Evolutionary conservation across 2,113 vertebrate genomes (phyloP).

Genomic region (Micronisus gabar): DNA sequence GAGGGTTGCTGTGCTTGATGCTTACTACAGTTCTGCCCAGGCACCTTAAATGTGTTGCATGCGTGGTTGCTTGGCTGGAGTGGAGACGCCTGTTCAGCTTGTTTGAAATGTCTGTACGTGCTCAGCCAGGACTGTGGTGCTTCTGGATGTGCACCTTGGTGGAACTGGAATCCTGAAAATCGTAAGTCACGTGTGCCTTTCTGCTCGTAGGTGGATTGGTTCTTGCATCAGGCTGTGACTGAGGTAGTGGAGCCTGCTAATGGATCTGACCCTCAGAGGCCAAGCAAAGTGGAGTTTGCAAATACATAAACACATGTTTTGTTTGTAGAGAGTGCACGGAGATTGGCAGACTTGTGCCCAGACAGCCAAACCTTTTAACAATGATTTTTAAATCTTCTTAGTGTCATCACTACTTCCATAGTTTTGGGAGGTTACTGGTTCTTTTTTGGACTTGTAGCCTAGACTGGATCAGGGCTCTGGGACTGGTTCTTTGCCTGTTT

Average conservation of each 20-base stretch:
- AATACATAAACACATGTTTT: not conserved
- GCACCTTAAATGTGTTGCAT: rapidly evolving
- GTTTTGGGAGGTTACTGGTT: not conserved
- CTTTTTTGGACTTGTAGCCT: not conserved
- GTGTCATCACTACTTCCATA: not conserved
- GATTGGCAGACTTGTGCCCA: not conserved
- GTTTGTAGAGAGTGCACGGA: not conserved
- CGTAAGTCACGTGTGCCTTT: not conserved
- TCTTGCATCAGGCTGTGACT: slow-evolving; percentile 26
- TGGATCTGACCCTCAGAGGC: not conserved
- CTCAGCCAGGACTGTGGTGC: not conserved
- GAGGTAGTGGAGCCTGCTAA: not conserved
- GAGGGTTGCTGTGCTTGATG: not conserved
- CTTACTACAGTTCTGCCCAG: not conserved
- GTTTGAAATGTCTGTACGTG: not conserved
- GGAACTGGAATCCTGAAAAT: not conserved
- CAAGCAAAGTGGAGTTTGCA: not conserved
- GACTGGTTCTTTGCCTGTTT: not conserved
- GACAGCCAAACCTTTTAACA: not conserved
- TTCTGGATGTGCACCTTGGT: not conserved
- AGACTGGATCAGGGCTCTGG: not conserved
- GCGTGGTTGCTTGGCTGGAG: not conserved
- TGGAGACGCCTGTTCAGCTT: rapidly evolving
- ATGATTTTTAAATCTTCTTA: not conserved
- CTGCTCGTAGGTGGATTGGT: not conserved